Percentiles rank a stretch among this genome's conserved stretches.
Conservation (phyloP, 1,140 invertebrate species). For the Coenobita brevimanus region DNA sequence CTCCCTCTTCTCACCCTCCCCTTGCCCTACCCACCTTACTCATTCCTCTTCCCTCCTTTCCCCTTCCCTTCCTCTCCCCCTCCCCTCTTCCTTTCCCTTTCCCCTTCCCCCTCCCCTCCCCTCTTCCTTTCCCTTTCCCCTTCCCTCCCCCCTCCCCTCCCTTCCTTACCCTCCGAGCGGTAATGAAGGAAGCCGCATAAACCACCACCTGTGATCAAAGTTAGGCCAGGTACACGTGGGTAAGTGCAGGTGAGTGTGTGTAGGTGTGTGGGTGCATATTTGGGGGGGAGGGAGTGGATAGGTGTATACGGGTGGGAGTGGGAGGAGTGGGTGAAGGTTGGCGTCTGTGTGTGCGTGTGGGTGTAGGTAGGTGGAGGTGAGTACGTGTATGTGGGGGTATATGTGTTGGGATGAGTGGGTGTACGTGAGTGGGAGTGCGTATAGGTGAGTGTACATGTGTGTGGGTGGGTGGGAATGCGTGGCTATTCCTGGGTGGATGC, state of each 20-base stretch:
- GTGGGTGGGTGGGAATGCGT: not conserved
- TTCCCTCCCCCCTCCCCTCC: not conserved
- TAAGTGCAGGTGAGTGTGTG: no score
- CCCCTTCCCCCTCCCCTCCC: not conserved
- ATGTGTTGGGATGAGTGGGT: no score
- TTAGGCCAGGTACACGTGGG: no score
- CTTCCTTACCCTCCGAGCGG: not conserved
- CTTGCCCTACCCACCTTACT: not conserved
- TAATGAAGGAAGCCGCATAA: not conserved
- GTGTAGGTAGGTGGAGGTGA: no score
- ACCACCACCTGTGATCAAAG: not conserved
- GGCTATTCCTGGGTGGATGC: not conserved
- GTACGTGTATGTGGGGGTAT: no score
- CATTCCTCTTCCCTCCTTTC: not conserved
- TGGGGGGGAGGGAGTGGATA: no score
- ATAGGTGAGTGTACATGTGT: not conserved
- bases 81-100: no score
- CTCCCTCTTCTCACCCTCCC: not conserved
- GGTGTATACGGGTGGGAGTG: no score
- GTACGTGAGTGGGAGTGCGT: not conserved
- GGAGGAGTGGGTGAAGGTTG: no score
- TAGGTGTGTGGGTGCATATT: no score
- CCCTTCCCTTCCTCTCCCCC: not conserved
- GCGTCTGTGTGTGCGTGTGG: no score
- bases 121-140: not conserved